A percentile compares a stretch with the other conserved stretches of the same genome.
phyloP scores from a whole-genome alignment of 2,113 vertebrate genomes.

The Murina feae region DNA sequence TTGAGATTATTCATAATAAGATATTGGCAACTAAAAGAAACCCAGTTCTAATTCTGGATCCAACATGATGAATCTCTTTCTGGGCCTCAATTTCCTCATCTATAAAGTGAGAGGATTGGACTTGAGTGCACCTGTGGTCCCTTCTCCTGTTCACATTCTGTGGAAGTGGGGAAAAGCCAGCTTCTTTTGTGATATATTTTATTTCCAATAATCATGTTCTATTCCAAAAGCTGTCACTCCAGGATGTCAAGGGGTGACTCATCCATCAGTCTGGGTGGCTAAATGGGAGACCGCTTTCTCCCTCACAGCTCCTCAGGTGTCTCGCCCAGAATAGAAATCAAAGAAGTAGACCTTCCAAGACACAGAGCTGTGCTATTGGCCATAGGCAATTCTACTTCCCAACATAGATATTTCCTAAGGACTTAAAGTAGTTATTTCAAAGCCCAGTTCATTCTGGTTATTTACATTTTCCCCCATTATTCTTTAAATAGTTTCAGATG shows the following conservation, averaged over 20 bases:
- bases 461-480: neutral
- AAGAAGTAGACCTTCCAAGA: neutral
- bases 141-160: neutral
- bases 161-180: neutral
- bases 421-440: neutral
- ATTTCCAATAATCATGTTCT: neutral
- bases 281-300: neutral
- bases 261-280: neutral
- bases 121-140: neutral
- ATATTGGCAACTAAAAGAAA: neutral
- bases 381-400: neutral
- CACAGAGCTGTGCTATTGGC: neutral
- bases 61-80: neutral
- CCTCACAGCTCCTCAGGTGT: neutral
- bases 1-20: neutral
- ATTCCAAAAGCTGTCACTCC: neutral
- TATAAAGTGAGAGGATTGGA: neutral
- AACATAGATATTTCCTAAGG: neutral
- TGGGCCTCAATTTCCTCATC: neutral
- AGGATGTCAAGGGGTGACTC: neutral
- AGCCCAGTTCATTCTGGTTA: neutral
- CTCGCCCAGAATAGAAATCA: neutral
- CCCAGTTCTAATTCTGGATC: neutral
- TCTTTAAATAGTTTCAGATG: neutral
- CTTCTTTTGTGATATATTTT: neutral